Evolutionary conservation across 2,888 invertebrate species (phyloP).

Genomic region (Chironomus riparius): DNA sequence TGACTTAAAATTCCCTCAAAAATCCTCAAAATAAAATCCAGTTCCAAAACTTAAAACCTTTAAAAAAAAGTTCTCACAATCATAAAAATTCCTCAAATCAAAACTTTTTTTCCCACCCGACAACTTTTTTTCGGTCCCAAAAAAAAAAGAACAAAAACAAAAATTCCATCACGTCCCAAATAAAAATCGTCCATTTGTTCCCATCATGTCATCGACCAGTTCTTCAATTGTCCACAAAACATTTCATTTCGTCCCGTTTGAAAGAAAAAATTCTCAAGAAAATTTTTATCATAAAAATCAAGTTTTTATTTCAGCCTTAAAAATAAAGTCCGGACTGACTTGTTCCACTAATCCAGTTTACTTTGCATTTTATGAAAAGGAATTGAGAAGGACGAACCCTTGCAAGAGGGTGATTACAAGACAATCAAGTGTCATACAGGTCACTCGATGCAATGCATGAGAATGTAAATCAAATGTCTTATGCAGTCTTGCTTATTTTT

Average conservation of each 20-base stretch:
- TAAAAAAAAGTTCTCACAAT: too few species aligned
- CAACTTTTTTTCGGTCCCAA: not conserved
- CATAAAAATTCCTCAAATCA: too few species aligned
- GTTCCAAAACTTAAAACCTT: too few species aligned
- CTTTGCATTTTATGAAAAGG: not conserved
- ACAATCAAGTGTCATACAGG: constrained; percentile 8
- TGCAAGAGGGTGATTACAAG: not conserved
- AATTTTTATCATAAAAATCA: too few species aligned
- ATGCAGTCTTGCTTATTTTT: not conserved
- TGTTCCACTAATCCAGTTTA: constrained; percentile 1
- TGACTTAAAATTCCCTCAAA: too few species aligned
- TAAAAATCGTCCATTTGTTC: not conserved
- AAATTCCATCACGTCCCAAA: not conserved
- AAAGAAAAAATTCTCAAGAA: not conserved
- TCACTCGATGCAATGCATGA: not conserved
- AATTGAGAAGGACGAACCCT: not conserved
- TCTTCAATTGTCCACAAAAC: too few species aligned
- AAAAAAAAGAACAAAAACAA: too few species aligned
- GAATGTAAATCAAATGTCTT: not conserved
- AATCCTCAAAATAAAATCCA: too few species aligned
- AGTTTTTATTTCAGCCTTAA: not conserved
- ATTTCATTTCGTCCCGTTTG: too few species aligned
- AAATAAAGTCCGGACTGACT: not conserved
- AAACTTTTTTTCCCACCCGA: not conserved
- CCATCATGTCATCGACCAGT: not conserved